These are phyloP conservation scores for Hydra vulgaris DNA, from an alignment of 30 jellyfish, hydroid and myxozoan genomes.

Conservation along the genomic window DNA sequence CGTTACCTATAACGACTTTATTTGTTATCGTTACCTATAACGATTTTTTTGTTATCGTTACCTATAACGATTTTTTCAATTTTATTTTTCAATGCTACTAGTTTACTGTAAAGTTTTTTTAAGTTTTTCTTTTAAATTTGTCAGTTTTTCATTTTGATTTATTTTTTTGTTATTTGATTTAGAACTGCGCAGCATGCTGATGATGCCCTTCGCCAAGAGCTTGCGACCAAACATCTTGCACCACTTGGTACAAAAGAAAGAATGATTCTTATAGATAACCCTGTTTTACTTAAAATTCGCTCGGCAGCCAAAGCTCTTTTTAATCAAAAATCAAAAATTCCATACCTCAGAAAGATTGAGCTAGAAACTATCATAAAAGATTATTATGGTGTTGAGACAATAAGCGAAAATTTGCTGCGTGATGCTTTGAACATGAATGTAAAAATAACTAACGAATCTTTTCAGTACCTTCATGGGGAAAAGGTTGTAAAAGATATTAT, in stretches of 20 bases:
- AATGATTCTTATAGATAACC: constrained; percentile 24
- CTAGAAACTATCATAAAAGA: constrained; percentile 26
- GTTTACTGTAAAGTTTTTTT: too few relatives aligned
- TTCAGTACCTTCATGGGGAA: constrained; percentile 68
- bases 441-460: constrained; percentile 29
- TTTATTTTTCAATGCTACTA: too few relatives aligned
- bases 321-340: constrained; percentile 38
- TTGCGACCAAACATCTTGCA: constrained; percentile 49
- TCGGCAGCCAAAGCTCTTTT: constrained; percentile 93
- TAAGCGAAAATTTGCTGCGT: constrained; percentile 25
- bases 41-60: too few relatives aligned
- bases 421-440: constrained; percentile 37
- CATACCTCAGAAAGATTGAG: constrained; percentile 35
- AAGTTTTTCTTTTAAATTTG: neutral
- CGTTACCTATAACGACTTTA: too few relatives aligned
- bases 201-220: constrained; percentile 47
- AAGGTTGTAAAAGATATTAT: constrained; percentile 47
- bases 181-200: constrained; percentile 56
- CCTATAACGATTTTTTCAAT: too few relatives aligned
- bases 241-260: constrained; percentile 52
- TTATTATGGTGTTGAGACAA: constrained; percentile 11
- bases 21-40: too few relatives aligned
- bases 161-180: too few relatives aligned
- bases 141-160: neutral
- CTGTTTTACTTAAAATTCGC: constrained; percentile 35